Evolutionary conservation across 2,797 vertebrate species (phyloP).

Genomic region (Pseudopleuronectes americanus): DNA sequence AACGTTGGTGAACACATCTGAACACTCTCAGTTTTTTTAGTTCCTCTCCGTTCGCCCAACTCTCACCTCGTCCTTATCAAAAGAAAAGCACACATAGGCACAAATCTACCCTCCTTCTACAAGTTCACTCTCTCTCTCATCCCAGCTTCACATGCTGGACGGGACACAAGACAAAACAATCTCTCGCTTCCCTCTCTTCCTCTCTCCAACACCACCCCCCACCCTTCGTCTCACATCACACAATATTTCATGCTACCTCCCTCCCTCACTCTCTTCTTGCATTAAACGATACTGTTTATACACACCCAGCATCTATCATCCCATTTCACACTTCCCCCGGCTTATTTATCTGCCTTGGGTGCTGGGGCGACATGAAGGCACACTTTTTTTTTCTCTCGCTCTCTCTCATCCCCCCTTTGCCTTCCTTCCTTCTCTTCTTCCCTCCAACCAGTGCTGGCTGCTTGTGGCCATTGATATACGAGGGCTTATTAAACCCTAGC

Average conservation of each 20-base stretch:
- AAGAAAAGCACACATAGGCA: slow-evolving; percentile 49
- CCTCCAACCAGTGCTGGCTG: slow-evolving; percentile 69
- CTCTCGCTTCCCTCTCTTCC: slow-evolving; percentile 33
- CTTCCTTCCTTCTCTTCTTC: slow-evolving; percentile 61
- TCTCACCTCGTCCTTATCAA: slow-evolving; percentile 63
- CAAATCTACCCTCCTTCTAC: slow-evolving; percentile 20
- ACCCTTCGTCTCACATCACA: slow-evolving; percentile 67
- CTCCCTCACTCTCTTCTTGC: slow-evolving; percentile 62
- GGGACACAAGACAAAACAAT: slow-evolving; percentile 40
- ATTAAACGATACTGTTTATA: slow-evolving; percentile 83
- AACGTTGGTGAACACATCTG: slow-evolving; percentile 46
- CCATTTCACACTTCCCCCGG: slow-evolving; percentile 79
- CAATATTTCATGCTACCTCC: slow-evolving; percentile 70
- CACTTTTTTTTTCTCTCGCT: slow-evolving; percentile 49
- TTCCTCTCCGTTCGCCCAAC: slow-evolving; percentile 15
- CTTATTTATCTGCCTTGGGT: slow-evolving; percentile 81
- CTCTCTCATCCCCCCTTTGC: slow-evolving; percentile 52
- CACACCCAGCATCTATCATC: slow-evolving; percentile 81
- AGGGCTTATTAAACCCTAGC: slow-evolving; percentile 74
- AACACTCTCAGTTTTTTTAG: slow-evolving; percentile 17
- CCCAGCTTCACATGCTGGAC: slow-evolving; percentile 63
- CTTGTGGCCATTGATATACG: slow-evolving; percentile 74
- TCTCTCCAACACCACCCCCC: slow-evolving; percentile 44
- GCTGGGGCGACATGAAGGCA: slow-evolving; percentile 77
- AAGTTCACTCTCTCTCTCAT: slow-evolving; percentile 53